Base-by-base conservation (phyloP, 2,888 invertebrate genomes). In the Netelia melanura region DNA sequence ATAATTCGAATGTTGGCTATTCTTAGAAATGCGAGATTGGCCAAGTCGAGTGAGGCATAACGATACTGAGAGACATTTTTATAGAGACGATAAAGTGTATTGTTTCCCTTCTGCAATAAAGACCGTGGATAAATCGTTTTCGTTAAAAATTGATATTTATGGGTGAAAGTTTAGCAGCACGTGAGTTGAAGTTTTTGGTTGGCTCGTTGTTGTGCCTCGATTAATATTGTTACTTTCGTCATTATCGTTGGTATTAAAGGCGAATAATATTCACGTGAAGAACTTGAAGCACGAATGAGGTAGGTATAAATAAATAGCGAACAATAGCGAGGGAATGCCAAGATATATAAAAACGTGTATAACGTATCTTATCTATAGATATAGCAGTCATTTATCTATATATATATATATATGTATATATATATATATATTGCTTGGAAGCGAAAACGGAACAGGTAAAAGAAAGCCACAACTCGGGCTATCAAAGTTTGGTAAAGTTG, bases 401-500 rank as follows among this genome's bases (percentile, higher is more conserved):
- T 56, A 9, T 30, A 38, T 56, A 17, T 38, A 1, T 56, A 1
- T 56, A 17, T 56, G 9, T 21, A 2, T 30, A 38, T 56, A 17
- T 38, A 25, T 67, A 25, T 67, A 9, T 65, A 61, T 61, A 54
- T 30, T 23, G 48, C 1, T 21, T 6, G 38, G 17, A 11, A 72
- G 65, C 21, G 78, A 74, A 74, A 74, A 74, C 65, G 62, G 65
- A 79, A 70, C 68, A 79, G 64, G 83, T 52, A 79, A 80, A 83
- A 83, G 79, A 14, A 75, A 83, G 79, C 83, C 75, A 62, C 83
- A 83, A 75, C 79, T 80, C 75, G 77, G 44, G 83, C 83, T 80
- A 79, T 83, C 83, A 83, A 79, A 83, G 83, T 83, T 83, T 58
- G 75, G 56, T 25, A 75, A 83, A 83, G 83, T 83, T 83, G 44